Conservation (phyloP, 2,888 invertebrate genomes). For the Molanna angustata region DNA sequence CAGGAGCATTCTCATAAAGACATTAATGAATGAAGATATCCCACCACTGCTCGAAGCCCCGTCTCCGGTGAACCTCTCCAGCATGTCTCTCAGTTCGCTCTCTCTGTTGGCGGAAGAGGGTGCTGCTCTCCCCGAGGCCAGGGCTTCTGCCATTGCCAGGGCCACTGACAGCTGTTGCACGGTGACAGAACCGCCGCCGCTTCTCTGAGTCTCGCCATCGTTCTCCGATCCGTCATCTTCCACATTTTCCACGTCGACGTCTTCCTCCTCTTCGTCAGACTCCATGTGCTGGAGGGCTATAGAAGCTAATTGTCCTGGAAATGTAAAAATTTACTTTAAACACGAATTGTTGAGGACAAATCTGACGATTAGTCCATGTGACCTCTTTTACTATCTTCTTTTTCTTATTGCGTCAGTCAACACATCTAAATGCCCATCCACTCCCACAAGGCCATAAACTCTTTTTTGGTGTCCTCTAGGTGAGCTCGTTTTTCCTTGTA, state of each 20-base stretch:
- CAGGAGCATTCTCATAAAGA: too few species aligned
- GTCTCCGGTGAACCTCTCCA: conserved; percentile 18
- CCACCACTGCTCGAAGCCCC: conserved; percentile 12
- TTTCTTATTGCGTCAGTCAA: too few species aligned
- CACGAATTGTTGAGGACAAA: too few species aligned
- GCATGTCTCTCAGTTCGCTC: conserved; percentile 18
- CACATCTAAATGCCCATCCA: too few species aligned
- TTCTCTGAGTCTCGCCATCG: conserved; percentile 34
- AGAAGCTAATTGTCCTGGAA: neutral
- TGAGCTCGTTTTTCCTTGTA: too few species aligned
- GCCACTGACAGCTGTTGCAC: conserved; percentile 74
- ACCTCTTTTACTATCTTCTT: too few species aligned
- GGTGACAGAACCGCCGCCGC: conserved; percentile 60
- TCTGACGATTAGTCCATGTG: too few species aligned
- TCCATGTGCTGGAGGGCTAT: conserved; percentile 10
- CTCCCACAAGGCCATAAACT: too few species aligned
- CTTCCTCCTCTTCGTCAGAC: conserved; percentile 26
- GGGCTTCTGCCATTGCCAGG: conserved; percentile 38
- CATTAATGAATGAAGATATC: too few species aligned
- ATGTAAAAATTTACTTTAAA: too few species aligned
- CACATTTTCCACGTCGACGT: conserved; percentile 22
- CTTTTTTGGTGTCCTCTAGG: too few species aligned
- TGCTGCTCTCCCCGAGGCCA: neutral
- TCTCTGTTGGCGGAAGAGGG: neutral
- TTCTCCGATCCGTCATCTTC: conserved; percentile 52